phyloP scores from a whole-genome alignment of 2,888 invertebrate species.

The Pammene aurita region DNA sequence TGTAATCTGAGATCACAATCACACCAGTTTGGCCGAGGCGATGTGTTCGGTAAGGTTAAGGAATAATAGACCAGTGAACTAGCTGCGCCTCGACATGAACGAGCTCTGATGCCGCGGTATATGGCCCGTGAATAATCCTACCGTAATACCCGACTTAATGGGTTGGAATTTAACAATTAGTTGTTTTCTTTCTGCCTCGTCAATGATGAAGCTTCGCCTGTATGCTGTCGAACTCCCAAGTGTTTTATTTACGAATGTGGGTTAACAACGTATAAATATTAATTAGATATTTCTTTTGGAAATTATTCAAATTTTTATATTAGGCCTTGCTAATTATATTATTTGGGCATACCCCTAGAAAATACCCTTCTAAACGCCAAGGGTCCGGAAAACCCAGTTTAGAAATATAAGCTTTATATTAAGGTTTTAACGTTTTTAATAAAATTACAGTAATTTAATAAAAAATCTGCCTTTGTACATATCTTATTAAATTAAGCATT shows the following conservation, averaged over 20 bases:
- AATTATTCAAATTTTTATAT: no score
- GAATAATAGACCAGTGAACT: conserved; percentile 45
- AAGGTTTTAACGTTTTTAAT: not conserved
- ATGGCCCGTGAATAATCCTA: conserved; percentile 81
- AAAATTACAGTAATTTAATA: not conserved
- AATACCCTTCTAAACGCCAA: no score
- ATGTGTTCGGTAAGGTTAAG: not conserved
- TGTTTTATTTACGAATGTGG: conserved; percentile 45
- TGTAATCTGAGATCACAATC: conserved; percentile 3
- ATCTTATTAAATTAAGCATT: conserved; percentile 11
- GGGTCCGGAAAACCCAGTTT: no score
- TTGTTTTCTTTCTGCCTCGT: conserved; percentile 79
- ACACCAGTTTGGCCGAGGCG: not conserved
- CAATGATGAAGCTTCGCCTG: conserved; percentile 65
- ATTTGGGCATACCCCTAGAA: no score
- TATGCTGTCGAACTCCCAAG: conserved; percentile 51
- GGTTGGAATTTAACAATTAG: conserved; percentile 82
- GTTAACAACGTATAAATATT: conserved; percentile 7
- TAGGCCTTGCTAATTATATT: no score
- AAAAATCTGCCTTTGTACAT: not conserved
- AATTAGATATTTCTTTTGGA: no score
- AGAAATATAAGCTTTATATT: no score
- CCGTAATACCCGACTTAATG: conserved; percentile 80
- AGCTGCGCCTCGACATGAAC: conserved; percentile 48
- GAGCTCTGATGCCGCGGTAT: conserved; percentile 73